Percentiles rank a stretch among this genome's conserved stretches.
Evolutionary conservation across 2,113 vertebrate species (phyloP).

Genomic region (Hippocampus zosterae): DNA sequence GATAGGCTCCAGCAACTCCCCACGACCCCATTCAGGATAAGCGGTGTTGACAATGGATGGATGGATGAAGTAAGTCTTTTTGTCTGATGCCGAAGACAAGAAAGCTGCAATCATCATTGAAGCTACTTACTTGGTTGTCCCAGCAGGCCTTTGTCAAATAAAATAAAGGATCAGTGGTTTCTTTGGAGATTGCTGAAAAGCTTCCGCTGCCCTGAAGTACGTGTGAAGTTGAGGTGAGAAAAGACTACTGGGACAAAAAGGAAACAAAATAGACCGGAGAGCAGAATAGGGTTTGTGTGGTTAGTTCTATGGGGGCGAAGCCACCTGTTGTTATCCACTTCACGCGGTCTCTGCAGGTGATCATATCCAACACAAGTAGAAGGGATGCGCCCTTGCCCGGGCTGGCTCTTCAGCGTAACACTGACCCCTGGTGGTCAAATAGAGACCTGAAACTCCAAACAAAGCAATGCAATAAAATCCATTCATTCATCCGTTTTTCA

Average conservation of each 20-base stretch:
- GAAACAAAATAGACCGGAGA: constrained; percentile 9
- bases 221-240: neutral
- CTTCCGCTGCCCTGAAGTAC: neutral
- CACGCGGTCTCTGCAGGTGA: constrained; percentile 27
- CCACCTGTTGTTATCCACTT: constrained; percentile 32
- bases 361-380: constrained; percentile 19
- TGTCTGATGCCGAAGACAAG: neutral
- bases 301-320: constrained; percentile 17
- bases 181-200: neutral
- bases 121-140: neutral
- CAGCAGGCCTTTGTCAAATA: neutral
- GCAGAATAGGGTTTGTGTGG: neutral
- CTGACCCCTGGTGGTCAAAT: constrained; percentile 63
- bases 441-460: constrained; percentile 14
- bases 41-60: no score
- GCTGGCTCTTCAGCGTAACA: constrained; percentile 50
- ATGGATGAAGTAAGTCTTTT: neutral
- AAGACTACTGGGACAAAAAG: neutral
- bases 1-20: no score
- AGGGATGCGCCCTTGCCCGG: constrained; percentile 2
- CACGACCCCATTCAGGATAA: no score
- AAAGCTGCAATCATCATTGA: neutral
- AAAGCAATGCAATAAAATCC: neutral
- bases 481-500: neutral
- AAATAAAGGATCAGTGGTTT: neutral